Conservation (phyloP, 2,797 vertebrate genomes). For the Oophaga sylvatica region DNA sequence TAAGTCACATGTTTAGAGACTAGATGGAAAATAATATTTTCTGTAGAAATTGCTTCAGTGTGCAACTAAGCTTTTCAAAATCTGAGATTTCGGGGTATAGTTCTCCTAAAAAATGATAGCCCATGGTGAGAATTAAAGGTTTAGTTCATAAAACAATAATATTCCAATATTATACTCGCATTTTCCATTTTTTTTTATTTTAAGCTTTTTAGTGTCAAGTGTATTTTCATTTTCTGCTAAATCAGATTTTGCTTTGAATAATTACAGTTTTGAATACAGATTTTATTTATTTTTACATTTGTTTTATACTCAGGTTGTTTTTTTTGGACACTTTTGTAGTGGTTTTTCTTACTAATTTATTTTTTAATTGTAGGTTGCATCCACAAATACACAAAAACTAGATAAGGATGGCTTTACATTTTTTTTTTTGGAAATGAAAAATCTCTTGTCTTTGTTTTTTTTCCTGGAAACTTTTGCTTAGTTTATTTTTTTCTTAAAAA, state of each 20-base stretch:
- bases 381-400: too few species aligned
- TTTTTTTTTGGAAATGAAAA: too few species aligned
- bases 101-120: neutral
- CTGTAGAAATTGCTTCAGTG: constrained; percentile 20
- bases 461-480: too few species aligned
- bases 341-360: too few species aligned
- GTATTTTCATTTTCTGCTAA: neutral
- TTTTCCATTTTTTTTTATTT: neutral
- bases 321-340: too few species aligned
- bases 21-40: constrained; percentile 43
- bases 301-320: neutral
- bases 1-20: constrained; percentile 41
- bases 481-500: too few species aligned
- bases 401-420: too few species aligned
- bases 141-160: neutral
- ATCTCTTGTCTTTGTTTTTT: too few species aligned
- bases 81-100: neutral
- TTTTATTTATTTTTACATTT: neutral
- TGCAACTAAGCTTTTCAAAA: constrained; percentile 5
- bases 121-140: neutral
- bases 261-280: neutral
- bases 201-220: neutral
- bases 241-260: neutral
- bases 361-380: too few species aligned
- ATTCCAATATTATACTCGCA: neutral